phyloP scores from a whole-genome alignment of 1,140 invertebrate genomes.

The Alviniconcha marisindica region DNA sequence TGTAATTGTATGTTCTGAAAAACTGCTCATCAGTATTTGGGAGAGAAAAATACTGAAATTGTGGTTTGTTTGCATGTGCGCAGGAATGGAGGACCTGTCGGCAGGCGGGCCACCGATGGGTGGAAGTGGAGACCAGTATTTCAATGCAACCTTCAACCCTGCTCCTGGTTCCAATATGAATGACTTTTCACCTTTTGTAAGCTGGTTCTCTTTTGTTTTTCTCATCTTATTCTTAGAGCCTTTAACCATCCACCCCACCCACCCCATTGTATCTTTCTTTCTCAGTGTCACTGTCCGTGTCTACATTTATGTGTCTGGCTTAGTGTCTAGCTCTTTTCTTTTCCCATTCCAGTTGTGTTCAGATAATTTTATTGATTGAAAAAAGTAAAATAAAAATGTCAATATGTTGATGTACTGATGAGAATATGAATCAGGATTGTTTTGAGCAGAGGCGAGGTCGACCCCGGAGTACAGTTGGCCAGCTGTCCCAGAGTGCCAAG shows the following conservation, averaged over 20 bases:
- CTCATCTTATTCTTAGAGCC: background rate
- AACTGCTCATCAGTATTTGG: no score
- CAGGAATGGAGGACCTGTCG: background rate
- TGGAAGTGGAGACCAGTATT: constrained; percentile 72
- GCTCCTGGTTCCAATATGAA: constrained; percentile 44
- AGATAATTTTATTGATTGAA: no score
- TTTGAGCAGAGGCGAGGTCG: constrained; percentile 9
- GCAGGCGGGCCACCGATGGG: constrained; percentile 58
- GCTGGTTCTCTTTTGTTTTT: constrained; percentile 16
- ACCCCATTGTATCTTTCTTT: background rate
- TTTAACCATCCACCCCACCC: background rate
- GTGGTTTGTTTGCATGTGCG: background rate
- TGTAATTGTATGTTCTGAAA: no score
- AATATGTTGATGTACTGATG: no score
- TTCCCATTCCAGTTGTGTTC: no score
- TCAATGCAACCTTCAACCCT: constrained; percentile 70
- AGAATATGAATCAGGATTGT: background rate
- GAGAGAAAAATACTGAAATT: no score
- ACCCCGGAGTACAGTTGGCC: constrained; percentile 30
- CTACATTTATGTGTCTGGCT: no score
- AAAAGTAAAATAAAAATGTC: no score
- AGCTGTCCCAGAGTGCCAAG: constrained; percentile 57
- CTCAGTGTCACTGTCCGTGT: background rate
- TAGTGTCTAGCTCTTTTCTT: no score
- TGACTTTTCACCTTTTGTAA: constrained; percentile 52